Conservation (phyloP, 1,140 invertebrate genomes). For the Dufourea novaeangliae region DNA sequence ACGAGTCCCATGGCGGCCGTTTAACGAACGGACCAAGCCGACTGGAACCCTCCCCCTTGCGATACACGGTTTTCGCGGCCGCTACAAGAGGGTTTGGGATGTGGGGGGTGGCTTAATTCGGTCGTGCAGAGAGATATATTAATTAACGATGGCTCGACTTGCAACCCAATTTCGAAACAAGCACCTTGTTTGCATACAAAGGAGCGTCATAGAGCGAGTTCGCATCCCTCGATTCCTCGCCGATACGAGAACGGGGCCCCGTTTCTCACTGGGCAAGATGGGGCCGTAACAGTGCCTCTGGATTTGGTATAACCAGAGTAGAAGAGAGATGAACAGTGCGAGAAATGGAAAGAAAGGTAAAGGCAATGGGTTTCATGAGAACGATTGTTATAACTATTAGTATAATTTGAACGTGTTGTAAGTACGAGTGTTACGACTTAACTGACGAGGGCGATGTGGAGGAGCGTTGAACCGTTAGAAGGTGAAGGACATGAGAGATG, state of each 20-base stretch:
- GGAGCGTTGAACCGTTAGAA: too few relatives aligned
- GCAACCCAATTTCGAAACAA: constrained; percentile 73
- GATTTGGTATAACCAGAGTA: too few relatives aligned
- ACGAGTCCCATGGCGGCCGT: constrained; percentile 71
- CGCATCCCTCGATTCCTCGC: constrained; percentile 54
- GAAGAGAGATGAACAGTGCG: too few relatives aligned
- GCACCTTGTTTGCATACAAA: constrained; percentile 71
- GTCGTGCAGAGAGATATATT: constrained; percentile 67
- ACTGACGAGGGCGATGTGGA: not conserved
- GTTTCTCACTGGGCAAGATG: too few relatives aligned
- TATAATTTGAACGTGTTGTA: constrained; percentile 1
- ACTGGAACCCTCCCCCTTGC: constrained; percentile 3
- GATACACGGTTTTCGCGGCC: constrained; percentile 8
- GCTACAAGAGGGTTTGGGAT: not conserved
- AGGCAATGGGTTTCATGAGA: not conserved
- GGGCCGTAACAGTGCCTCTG: constrained; percentile 3
- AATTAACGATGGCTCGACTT: constrained; percentile 72
- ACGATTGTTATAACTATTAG: too few relatives aligned
- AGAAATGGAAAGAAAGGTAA: not conserved
- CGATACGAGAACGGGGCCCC: constrained; percentile 64
- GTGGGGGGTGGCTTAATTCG: constrained; percentile 57
- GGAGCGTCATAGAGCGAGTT: constrained; percentile 44
- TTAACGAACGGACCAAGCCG: constrained; percentile 37
- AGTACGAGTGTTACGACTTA: not conserved
- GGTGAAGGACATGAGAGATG: too few relatives aligned